Percentiles rank a stretch among this genome's conserved stretches.
phyloP scores from a whole-genome alignment of 2,113 vertebrate species.

The Petrocephalus microphthalmus region DNA sequence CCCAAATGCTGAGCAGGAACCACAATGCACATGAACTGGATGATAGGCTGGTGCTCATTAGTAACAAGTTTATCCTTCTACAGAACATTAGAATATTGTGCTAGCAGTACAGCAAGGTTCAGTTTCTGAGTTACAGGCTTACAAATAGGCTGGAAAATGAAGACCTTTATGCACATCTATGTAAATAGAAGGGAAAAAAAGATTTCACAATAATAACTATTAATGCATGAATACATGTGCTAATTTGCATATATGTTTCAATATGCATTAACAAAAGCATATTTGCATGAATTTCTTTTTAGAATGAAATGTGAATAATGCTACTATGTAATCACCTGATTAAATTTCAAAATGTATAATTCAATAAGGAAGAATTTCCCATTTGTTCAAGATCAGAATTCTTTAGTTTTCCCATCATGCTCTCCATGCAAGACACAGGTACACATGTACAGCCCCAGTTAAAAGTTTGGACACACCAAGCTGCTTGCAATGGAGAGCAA shows the following conservation, averaged over 20 bases:
- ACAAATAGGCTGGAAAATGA: not conserved
- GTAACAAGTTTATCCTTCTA: not conserved
- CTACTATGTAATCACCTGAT: not conserved
- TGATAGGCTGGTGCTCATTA: not conserved
- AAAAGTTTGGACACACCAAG: not conserved
- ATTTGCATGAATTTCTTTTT: not conserved
- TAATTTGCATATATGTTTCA: not conserved
- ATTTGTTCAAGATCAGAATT: not conserved
- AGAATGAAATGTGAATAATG: not conserved
- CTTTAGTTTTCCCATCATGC: not conserved
- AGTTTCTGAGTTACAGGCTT: not conserved
- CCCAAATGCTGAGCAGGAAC: not conserved
- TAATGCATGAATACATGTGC: not conserved
- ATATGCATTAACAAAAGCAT: not conserved
- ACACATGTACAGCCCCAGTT: not conserved
- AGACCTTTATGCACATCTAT: not conserved
- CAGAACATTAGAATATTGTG: not conserved
- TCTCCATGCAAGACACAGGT: too few relatives aligned
- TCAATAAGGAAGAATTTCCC: not conserved
- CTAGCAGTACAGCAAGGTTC: not conserved
- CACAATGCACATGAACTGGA: not conserved
- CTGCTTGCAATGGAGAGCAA: not conserved
- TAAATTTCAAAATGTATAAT: not conserved
- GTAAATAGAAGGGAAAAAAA: not conserved
- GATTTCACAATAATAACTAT: not conserved